These are phyloP conservation scores for Chiridota heheva DNA, from an alignment of 35 echinoderm and acorn worm species.

Conservation along the genomic window DNA sequence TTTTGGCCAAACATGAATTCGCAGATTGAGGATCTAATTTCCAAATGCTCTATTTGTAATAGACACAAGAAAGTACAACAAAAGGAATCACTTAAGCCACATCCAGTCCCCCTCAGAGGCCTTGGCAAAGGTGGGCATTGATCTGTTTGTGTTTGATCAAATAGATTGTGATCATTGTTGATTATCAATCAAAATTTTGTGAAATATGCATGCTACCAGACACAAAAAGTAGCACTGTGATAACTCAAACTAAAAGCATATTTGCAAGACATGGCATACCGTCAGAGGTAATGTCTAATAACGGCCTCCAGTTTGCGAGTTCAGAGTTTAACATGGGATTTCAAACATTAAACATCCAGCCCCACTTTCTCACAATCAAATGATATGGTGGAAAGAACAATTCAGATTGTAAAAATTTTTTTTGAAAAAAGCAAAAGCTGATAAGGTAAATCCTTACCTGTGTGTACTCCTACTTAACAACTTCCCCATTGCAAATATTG, in stretches of 20 bases:
- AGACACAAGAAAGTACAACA: not conserved
- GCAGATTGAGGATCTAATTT: constrained; percentile 44
- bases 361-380: constrained; percentile 35
- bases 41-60: constrained; percentile 46
- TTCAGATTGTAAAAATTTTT: constrained; percentile 22
- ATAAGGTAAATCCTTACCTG: constrained; percentile 13
- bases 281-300: constrained; percentile 25
- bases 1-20: constrained; percentile 57
- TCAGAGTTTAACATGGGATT: constrained; percentile 8
- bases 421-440: constrained; percentile 2
- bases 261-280: constrained; percentile 56
- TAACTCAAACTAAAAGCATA: constrained; percentile 20
- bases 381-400: constrained; percentile 20
- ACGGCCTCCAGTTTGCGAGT: constrained; percentile 35
- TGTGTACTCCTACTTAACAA: constrained; percentile 23
- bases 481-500: not conserved
- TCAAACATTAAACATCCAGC: constrained; percentile 25
- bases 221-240: constrained; percentile 42
- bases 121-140: constrained; percentile 27
- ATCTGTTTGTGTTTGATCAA: constrained; percentile 24
- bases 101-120: not conserved
- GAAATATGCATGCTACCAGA: constrained; percentile 36
- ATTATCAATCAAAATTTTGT: constrained; percentile 45
- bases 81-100: constrained; percentile 5
- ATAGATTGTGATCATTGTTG: constrained; percentile 18